A percentile compares a stretch with the other conserved stretches of the same genome.
These are phyloP conservation scores for Lepidurus arcticus DNA, from an alignment of 1,140 invertebrate genomes.

Conservation along the genomic window DNA sequence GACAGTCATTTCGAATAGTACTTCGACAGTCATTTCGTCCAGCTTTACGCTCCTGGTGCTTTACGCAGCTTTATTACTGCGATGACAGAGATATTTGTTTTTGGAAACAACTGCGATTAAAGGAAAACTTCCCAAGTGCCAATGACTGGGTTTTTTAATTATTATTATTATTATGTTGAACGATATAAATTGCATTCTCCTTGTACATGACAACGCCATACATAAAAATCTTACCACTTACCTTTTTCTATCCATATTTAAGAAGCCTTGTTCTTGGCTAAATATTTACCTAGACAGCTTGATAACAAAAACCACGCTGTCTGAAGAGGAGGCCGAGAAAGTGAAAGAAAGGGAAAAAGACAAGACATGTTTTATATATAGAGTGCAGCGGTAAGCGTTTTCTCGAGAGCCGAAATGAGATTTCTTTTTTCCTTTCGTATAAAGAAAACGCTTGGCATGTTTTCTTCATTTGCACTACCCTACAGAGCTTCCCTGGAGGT, in stretches of 20 bases:
- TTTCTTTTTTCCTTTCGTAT: neutral
- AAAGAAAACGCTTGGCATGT: neutral
- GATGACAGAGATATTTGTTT: neutral
- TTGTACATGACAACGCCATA: constrained; percentile 16
- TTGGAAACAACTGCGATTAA: neutral
- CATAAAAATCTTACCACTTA: neutral
- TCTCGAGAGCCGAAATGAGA: neutral
- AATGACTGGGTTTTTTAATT: neutral
- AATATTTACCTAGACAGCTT: constrained; percentile 5
- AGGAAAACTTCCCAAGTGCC: constrained; percentile 5
- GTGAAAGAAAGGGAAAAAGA: neutral
- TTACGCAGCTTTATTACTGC: neutral
- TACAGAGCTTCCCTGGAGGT: neutral
- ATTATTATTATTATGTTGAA: neutral
- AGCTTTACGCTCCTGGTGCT: neutral
- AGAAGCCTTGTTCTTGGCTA: neutral
- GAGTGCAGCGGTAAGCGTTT: constrained; percentile 6
- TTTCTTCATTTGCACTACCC: neutral
- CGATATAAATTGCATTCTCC: neutral
- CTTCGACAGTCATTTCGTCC: neutral
- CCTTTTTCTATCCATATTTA: neutral
- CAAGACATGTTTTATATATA: neutral
- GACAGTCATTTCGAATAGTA: no score
- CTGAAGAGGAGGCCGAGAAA: neutral
- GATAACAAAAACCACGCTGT: neutral